Percentiles rank a stretch among this genome's conserved stretches.
These are phyloP conservation scores for Vulpes ferrilata DNA, from an alignment of 2,113 vertebrate species.

Conservation along the genomic window DNA sequence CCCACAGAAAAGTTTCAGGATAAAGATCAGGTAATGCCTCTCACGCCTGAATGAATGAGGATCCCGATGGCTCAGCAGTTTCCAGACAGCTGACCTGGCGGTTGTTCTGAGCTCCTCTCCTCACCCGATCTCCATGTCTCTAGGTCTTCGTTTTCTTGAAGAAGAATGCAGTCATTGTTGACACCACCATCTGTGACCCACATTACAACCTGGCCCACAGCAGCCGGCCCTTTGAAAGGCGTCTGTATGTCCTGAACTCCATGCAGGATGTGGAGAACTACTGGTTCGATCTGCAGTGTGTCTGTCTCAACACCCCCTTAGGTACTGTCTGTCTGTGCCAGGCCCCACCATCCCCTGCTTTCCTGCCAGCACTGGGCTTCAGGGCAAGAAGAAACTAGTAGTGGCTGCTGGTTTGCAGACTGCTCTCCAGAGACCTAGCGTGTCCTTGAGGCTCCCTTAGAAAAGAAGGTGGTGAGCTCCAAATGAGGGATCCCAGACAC, in stretches of 20 bases:
- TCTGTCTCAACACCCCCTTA: constrained; percentile 97
- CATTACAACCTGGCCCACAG: constrained; percentile 96
- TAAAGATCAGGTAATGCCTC: constrained; percentile 94
- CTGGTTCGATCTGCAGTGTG: constrained; percentile 98
- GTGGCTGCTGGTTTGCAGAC: background rate
- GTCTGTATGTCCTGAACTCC: constrained; percentile 89
- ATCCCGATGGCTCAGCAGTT: background rate
- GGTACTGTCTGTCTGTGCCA: constrained; percentile 84
- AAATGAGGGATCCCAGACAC: background rate
- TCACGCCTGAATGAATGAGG: rapidly evolving
- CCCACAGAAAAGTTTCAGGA: constrained; percentile 96
- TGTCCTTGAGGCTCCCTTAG: background rate
- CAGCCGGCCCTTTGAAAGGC: constrained; percentile 92
- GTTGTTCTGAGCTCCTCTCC: too few species aligned
- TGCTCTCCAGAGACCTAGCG: background rate
- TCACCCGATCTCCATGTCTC: background rate
- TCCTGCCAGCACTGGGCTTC: background rate
- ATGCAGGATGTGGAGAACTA: constrained; percentile 94
- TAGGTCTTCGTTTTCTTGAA: constrained; percentile 95
- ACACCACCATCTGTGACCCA: constrained; percentile 95
- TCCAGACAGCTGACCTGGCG: rapidly evolving
- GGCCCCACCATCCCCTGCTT: background rate
- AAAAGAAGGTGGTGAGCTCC: background rate
- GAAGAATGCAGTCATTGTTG: constrained; percentile 91
- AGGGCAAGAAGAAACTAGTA: background rate